Conservation (phyloP, 2,797 vertebrate genomes). For the Phrynocephalus vlangalii region DNA sequence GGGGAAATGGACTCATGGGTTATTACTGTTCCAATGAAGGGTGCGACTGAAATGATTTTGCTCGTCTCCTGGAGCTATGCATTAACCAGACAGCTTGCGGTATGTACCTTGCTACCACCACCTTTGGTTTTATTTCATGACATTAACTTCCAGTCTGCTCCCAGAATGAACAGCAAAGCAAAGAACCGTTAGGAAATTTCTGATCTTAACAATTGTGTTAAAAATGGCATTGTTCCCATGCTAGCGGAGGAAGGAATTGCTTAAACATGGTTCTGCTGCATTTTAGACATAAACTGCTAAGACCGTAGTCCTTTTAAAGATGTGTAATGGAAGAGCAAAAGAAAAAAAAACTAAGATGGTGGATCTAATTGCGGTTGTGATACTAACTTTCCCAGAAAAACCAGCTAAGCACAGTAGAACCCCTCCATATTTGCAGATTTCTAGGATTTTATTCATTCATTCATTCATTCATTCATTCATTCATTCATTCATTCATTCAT, state of each 20-base stretch:
- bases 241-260: slow-evolving; percentile 25
- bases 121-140: slow-evolving; percentile 60
- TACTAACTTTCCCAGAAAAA: neutral
- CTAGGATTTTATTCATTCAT: no score
- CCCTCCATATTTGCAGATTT: no score
- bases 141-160: slow-evolving; percentile 53
- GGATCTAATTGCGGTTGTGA: neutral
- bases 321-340: slow-evolving; percentile 11
- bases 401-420: neutral
- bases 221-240: slow-evolving; percentile 51
- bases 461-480: no score
- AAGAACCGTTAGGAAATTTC: slow-evolving; percentile 46
- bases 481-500: no score
- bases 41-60: slow-evolving; percentile 60
- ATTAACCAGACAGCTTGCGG: slow-evolving; percentile 67
- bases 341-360: slow-evolving; percentile 10
- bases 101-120: slow-evolving; percentile 44
- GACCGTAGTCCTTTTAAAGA: slow-evolving; percentile 27
- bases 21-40: slow-evolving; percentile 64
- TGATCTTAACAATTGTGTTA: slow-evolving; percentile 55
- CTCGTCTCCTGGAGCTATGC: slow-evolving; percentile 64
- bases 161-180: slow-evolving; percentile 52
- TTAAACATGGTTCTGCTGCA: slow-evolving; percentile 37
- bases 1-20: slow-evolving; percentile 58
- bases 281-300: slow-evolving; percentile 42